Percentiles rank a stretch among this genome's conserved stretches.
phyloP scores from a whole-genome alignment of 2,797 vertebrate species.

The Mus minutoides region DNA sequence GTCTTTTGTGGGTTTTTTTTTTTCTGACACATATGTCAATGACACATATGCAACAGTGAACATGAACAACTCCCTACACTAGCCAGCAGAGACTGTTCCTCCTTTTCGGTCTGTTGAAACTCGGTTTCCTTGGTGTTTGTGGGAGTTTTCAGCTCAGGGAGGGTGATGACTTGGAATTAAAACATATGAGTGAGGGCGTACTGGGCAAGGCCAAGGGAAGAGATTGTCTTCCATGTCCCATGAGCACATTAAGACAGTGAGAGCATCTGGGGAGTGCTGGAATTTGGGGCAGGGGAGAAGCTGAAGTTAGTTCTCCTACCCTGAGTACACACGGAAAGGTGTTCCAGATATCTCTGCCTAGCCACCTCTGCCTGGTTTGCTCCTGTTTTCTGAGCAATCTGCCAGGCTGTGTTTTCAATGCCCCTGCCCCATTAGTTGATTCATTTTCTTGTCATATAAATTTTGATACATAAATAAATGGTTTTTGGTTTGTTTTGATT shows the following conservation, averaged over 20 bases:
- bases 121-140: neutral
- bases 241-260: neutral
- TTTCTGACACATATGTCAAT: neutral
- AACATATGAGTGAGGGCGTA: neutral
- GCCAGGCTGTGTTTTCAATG: neutral
- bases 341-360: neutral
- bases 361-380: neutral
- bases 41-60: neutral
- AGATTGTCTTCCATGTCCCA: neutral
- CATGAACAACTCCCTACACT: neutral
- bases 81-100: neutral
- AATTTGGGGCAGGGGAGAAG: neutral
- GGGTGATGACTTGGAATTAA: neutral
- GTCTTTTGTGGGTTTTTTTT: neutral
- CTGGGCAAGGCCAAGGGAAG: neutral
- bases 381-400: neutral
- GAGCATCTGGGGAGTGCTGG: neutral
- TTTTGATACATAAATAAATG: neutral
- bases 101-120: neutral
- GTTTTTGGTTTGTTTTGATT: neutral
- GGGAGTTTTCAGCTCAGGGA: neutral
- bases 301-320: neutral
- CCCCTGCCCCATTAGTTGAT: neutral
- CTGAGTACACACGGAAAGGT: neutral
- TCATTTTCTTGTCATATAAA: slow-evolving; percentile 23